Conservation (phyloP, 92 coral and sea anemone genomes). For the Epizoanthus illoricatus region DNA sequence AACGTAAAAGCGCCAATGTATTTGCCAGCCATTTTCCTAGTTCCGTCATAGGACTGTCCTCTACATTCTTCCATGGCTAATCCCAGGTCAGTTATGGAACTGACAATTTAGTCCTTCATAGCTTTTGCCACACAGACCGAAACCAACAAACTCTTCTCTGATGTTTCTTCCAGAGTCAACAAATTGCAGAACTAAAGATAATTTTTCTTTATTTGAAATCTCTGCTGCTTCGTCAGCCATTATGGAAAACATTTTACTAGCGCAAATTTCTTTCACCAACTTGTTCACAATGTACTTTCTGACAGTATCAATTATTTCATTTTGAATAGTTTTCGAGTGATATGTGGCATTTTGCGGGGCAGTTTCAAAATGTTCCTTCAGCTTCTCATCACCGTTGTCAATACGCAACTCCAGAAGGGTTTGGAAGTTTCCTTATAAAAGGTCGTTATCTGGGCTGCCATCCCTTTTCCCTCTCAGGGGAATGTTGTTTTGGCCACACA, state of each 20-base stretch:
- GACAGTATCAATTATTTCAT: slow-evolving; percentile 53
- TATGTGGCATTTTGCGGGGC: slow-evolving; percentile 58
- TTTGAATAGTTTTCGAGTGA: slow-evolving; percentile 48
- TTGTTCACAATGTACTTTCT: slow-evolving; percentile 47
- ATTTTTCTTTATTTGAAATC: slow-evolving; percentile 56
- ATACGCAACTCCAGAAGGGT: slow-evolving; percentile 59
- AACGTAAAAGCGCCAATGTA: slow-evolving; percentile 17
- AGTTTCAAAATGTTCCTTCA: slow-evolving; percentile 36
- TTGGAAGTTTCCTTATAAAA: slow-evolving; percentile 43
- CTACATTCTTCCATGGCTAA: slow-evolving; percentile 29
- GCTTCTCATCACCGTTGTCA: slow-evolving; percentile 53
- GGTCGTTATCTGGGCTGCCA: slow-evolving; percentile 36
- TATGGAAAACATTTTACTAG: slow-evolving; percentile 40
- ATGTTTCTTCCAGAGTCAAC: slow-evolving; percentile 44
- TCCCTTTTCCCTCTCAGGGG: slow-evolving; percentile 57
- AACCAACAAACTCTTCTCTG: too few species aligned
- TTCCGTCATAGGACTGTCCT: slow-evolving; percentile 38
- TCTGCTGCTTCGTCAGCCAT: slow-evolving; percentile 35
- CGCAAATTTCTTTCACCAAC: slow-evolving; percentile 23
- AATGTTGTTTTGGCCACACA: slow-evolving; percentile 57
- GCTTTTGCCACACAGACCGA: slow-evolving; percentile 15
- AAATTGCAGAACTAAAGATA: slow-evolving; percentile 55
- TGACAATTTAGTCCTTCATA: slow-evolving; percentile 21
- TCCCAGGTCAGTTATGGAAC: slow-evolving; percentile 31
- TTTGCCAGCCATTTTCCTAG: slow-evolving; percentile 37